Conservation (phyloP, 2,797 vertebrate species). For the Heliangelus exortis region DNA sequence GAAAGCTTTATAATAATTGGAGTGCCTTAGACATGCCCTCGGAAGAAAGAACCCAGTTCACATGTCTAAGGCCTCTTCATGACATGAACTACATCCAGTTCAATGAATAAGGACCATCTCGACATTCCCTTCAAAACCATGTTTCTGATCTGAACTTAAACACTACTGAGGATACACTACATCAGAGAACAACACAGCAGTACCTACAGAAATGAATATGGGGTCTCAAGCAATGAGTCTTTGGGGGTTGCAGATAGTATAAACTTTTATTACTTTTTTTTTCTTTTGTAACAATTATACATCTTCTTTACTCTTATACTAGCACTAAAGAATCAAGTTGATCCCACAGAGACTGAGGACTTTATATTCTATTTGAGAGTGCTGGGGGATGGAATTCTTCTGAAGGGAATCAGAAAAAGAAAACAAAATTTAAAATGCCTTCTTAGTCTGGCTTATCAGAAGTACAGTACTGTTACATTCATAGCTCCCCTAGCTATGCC, state of each 20-base stretch:
- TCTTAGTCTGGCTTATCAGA: neutral
- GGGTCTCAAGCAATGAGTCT: neutral
- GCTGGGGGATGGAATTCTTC: neutral
- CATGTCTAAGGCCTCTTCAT: neutral
- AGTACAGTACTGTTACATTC: neutral
- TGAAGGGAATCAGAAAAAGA: neutral
- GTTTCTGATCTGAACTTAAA: neutral
- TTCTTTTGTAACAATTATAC: neutral
- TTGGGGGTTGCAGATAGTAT: neutral
- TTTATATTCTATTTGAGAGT: fast-evolving
- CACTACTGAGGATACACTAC: neutral
- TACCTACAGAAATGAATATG: neutral
- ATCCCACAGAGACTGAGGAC: neutral
- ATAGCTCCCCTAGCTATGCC: neutral
- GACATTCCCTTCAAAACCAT: neutral
- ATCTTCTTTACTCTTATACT: neutral
- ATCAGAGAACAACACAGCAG: neutral
- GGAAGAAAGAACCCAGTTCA: neutral
- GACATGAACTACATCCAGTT: neutral
- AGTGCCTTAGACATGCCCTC: neutral
- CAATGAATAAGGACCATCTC: fast-evolving
- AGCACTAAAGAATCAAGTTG: neutral
- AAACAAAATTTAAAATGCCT: neutral
- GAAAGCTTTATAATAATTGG: neutral
- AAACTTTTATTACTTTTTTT: neutral